Evolutionary conservation across 2,888 invertebrate species (phyloP), one percentile per base, ranked within the genome.

Genomic region (Electrophaes corylata): DNA sequence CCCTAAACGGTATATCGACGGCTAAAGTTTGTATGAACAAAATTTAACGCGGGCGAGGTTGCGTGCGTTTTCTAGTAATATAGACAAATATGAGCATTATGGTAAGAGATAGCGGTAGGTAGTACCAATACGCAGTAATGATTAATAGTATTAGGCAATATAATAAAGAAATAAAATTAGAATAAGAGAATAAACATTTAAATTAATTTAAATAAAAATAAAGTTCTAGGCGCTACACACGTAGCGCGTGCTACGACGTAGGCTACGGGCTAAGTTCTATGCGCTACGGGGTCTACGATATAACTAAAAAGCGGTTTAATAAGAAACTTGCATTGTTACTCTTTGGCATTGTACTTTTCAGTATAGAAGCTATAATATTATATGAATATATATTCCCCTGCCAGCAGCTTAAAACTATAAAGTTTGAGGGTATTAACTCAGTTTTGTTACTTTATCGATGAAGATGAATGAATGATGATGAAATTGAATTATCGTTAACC

Each of bases 41-140:
- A n/a, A n/a, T n/a, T n/a, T n/a, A n/a, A n/a, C n/a, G n/a, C n/a
- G n/a, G n/a, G n/a, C n/a, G n/a, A n/a, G n/a, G n/a, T n/a, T n/a
- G n/a, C n/a, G n/a, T n/a, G n/a, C n/a, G n/a, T n/a, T n/a, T n/a
- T n/a, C n/a, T n/a, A n/a, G n/a, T n/a, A 55, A 59, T 59, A 67
- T 68, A 54, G 68, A 71, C 54, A 47, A 59, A 31, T 46, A 62
- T 54, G 49, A 44, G 18, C 53, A 65, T 57, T 59, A 46, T 20
- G 48, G 41, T 41, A 46, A 14, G 53, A 35, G 45, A 44, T 29
- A 45, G 51, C 3, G 40, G 14, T 33, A 16, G 19, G n/a, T n/a
- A n/a, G n/a, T n/a, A n/a, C n/a, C 14, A 33, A 43, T n/a, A n/a
- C 11, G n/a, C 23, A n/a, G 19, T 12, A 18, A 29, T 40, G 29